These are phyloP conservation scores for Tiliacea aurago DNA, from an alignment of 2,888 invertebrate species.

Conservation along the genomic window DNA sequence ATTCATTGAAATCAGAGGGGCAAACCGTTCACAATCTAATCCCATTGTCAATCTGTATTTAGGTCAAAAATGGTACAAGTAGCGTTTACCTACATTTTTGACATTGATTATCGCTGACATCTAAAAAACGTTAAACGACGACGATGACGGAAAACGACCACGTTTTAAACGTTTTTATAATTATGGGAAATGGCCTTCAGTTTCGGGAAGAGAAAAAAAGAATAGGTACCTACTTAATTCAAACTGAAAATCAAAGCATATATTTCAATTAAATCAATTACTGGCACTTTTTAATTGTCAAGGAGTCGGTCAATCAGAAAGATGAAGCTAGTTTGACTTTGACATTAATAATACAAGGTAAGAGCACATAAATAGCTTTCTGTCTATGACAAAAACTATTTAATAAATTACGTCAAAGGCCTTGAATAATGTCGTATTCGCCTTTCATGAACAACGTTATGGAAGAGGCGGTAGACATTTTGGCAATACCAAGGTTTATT, in stretches of 20 bases:
- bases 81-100: background rate
- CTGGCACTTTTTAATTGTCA: too few species aligned
- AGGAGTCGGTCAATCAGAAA: too few species aligned
- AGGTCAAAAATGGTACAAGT: background rate
- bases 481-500: background rate
- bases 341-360: background rate
- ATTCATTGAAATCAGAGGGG: background rate
- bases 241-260: too few species aligned
- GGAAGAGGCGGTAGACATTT: constrained; percentile 1
- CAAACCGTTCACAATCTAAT: background rate
- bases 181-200: background rate
- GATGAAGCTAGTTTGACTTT: too few species aligned
- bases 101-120: background rate
- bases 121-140: too few species aligned
- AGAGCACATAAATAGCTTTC: background rate
- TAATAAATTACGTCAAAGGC: background rate
- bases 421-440: constrained; percentile 18
- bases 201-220: background rate
- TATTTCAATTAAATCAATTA: too few species aligned
- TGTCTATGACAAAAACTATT: background rate
- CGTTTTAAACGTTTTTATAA: too few species aligned
- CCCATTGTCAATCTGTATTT: background rate
- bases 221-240: background rate
- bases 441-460: background rate
- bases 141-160: too few species aligned